A percentile compares a stretch with the other conserved stretches of the same genome.
These are phyloP conservation scores for Caenorhabditis angaria DNA, from an alignment of 2,888 invertebrate species.

Conservation along the genomic window DNA sequence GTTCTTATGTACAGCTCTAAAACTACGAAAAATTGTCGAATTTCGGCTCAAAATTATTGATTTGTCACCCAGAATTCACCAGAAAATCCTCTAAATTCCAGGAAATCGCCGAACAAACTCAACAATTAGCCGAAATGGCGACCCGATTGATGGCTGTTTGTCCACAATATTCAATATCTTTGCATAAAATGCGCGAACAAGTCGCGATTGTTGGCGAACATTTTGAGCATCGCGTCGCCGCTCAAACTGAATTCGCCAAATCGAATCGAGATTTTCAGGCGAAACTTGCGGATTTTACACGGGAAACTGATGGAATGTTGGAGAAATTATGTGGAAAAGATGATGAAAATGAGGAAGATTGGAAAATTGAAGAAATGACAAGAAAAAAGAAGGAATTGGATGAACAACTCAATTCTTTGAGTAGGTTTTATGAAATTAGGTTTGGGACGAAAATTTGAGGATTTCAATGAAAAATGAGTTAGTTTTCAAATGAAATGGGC, in stretches of 20 bases:
- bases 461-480: no score
- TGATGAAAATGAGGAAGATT: slow-evolving; percentile 36
- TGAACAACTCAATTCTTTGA: slow-evolving; percentile 68
- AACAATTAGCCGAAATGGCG: slow-evolving; percentile 82
- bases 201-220: slow-evolving; percentile 85
- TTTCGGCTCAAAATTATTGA: no score
- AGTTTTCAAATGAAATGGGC: no score
- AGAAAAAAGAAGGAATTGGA: slow-evolving; percentile 65
- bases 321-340: slow-evolving; percentile 72
- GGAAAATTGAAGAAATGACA: slow-evolving; percentile 14
- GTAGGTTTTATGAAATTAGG: slow-evolving; percentile 26
- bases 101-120: slow-evolving; percentile 84
- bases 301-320: slow-evolving; percentile 72
- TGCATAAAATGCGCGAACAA: slow-evolving; percentile 81
- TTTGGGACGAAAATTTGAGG: no score
- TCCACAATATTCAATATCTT: slow-evolving; percentile 77
- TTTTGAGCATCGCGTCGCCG: slow-evolving; percentile 81
- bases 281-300: slow-evolving; percentile 78
- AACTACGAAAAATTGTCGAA: no score
- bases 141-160: slow-evolving; percentile 75
- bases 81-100: no score
- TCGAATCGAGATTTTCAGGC: slow-evolving; percentile 82
- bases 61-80: no score
- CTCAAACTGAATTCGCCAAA: slow-evolving; percentile 81
- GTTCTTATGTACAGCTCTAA: no score